phyloP scores from a whole-genome alignment of 2,888 invertebrate genomes.

The Allacma fusca region DNA sequence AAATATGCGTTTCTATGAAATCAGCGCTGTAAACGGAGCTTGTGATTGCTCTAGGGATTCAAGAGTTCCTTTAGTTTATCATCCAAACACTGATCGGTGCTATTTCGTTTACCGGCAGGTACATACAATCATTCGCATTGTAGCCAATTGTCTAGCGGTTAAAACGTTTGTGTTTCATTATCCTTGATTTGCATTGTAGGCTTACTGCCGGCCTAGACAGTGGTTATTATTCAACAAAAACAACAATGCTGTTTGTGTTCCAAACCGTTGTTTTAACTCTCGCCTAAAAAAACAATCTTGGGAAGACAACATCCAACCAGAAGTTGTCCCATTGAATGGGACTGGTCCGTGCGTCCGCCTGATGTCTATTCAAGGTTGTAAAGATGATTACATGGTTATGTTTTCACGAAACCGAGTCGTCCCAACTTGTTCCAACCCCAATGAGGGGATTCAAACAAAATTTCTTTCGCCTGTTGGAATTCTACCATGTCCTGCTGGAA shows the following conservation, averaged over 20 bases:
- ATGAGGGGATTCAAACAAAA: background rate
- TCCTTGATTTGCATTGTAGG: background rate
- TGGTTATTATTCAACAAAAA: background rate
- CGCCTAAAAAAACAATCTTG: background rate
- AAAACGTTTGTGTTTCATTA: too few species aligned
- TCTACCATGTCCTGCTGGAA: slow-evolving; percentile 3
- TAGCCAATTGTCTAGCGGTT: too few species aligned
- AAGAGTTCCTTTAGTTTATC: background rate
- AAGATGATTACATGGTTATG: background rate
- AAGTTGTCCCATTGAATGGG: background rate
- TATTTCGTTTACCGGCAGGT: slow-evolving; percentile 16
- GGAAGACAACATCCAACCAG: background rate
- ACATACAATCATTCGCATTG: background rate
- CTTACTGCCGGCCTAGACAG: background rate
- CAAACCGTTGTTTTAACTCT: background rate
- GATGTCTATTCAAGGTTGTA: background rate
- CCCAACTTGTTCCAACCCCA: background rate
- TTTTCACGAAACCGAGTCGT: background rate
- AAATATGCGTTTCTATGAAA: background rate
- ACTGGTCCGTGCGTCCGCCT: background rate
- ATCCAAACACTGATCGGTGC: background rate
- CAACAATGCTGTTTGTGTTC: background rate
- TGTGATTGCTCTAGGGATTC: background rate
- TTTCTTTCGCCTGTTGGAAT: background rate
- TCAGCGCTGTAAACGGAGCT: background rate